Evolutionary conservation across 2,888 invertebrate genomes (phyloP).

Genomic region (Nomada fucata): DNA sequence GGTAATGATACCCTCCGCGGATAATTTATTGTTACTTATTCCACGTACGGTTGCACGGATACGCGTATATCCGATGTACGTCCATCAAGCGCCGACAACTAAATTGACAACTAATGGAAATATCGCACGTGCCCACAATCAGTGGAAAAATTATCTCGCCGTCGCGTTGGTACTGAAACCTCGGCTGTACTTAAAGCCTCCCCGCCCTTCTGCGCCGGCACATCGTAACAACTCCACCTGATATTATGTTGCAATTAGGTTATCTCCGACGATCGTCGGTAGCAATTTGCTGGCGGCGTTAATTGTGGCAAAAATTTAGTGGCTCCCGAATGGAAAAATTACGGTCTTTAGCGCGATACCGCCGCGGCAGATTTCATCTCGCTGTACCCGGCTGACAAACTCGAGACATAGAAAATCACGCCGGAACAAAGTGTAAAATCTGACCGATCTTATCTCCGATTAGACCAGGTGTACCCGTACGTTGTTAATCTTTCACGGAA

Average conservation of each 20-base stretch:
- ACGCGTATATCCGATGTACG: slow-evolving; percentile 55
- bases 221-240: slow-evolving; percentile 48
- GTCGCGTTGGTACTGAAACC: slow-evolving; percentile 61
- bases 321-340: slow-evolving; percentile 51
- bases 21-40: slow-evolving; percentile 83
- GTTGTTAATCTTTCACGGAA: slow-evolving; percentile 6
- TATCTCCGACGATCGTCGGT: slow-evolving; percentile 57
- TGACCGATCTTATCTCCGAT: slow-evolving; percentile 42
- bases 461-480: neutral
- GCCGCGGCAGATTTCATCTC: slow-evolving; percentile 42
- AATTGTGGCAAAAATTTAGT: slow-evolving; percentile 61
- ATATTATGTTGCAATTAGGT: slow-evolving; percentile 64
- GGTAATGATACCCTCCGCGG: slow-evolving; percentile 79
- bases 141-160: slow-evolving; percentile 76
- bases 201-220: slow-evolving; percentile 31
- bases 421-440: slow-evolving; percentile 7
- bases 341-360: slow-evolving; percentile 40
- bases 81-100: slow-evolving; percentile 81
- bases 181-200: slow-evolving; percentile 59
- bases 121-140: slow-evolving; percentile 76
- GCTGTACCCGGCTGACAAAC: slow-evolving; percentile 16
- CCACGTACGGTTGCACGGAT: slow-evolving; percentile 52
- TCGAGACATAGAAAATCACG: slow-evolving; percentile 13
- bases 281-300: slow-evolving; percentile 53
- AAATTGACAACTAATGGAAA: slow-evolving; percentile 83